A percentile compares a stretch with the other conserved stretches of the same genome.
phyloP scores from a whole-genome alignment of 2,888 invertebrate species.

The Noctua fimbriata region DNA sequence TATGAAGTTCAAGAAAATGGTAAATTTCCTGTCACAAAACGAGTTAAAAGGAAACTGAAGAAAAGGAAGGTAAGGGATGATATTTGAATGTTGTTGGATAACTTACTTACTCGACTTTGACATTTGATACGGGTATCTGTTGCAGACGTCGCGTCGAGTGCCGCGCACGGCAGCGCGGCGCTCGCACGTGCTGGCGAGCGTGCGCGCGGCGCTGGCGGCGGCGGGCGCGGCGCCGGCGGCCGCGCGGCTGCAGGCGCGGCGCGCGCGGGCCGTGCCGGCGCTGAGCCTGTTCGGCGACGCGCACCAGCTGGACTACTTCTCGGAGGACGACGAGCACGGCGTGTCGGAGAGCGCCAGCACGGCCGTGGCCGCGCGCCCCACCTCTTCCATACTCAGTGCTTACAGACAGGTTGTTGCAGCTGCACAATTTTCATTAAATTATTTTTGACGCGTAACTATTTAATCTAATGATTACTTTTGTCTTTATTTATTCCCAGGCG shows the following conservation, averaged over 20 bases:
- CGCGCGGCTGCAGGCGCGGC: slow-evolving; percentile 57
- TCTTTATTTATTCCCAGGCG: slow-evolving; percentile 74
- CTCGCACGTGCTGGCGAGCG: slow-evolving; percentile 82
- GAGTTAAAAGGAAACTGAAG: slow-evolving; percentile 83
- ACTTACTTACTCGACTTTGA: neutral
- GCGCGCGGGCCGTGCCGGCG: slow-evolving; percentile 74
- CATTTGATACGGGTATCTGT: neutral
- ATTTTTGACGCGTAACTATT: neutral
- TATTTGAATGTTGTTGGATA: neutral
- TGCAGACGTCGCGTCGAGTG: slow-evolving; percentile 75
- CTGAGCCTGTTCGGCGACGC: slow-evolving; percentile 91
- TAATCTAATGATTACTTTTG: neutral
- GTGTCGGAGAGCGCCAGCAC: slow-evolving; percentile 77
- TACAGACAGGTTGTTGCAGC: slow-evolving; percentile 80
- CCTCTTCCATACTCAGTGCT: slow-evolving; percentile 84
- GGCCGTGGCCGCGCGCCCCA: slow-evolving; percentile 84
- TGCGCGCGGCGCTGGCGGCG: slow-evolving; percentile 77
- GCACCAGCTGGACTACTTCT: slow-evolving; percentile 93
- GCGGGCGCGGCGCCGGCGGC: slow-evolving; percentile 53
- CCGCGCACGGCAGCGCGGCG: slow-evolving; percentile 86
- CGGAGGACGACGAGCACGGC: slow-evolving; percentile 84
- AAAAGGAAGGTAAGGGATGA: slow-evolving; percentile 79
- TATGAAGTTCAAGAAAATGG: slow-evolving; percentile 92
- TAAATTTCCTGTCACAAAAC: slow-evolving; percentile 91
- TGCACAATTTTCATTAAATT: neutral